These are phyloP conservation scores for Maniola jurtina DNA, from an alignment of 1,140 invertebrate genomes.

Conservation along the genomic window DNA sequence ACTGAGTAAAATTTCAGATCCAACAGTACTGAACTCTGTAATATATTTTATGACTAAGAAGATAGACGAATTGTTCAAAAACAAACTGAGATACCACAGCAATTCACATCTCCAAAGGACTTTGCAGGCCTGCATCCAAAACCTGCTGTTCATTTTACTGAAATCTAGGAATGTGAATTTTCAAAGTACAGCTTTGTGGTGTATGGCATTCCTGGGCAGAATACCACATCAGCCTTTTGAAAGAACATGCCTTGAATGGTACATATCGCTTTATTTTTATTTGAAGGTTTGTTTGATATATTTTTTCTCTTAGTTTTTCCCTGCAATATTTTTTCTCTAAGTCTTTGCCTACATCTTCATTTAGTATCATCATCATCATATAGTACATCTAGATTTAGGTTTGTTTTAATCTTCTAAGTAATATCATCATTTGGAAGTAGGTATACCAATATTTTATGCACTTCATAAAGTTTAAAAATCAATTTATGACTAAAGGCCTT, in stretches of 20 bases:
- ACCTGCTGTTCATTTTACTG: slow-evolving; percentile 48
- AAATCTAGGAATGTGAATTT: slow-evolving; percentile 34
- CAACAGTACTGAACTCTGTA: slow-evolving; percentile 42
- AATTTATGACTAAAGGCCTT: no score
- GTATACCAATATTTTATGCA: no score
- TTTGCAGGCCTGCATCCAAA: slow-evolving; percentile 49
- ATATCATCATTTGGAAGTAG: no score
- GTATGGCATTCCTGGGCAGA: slow-evolving; percentile 49
- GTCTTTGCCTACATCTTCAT: no score
- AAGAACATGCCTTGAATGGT: slow-evolving; percentile 59
- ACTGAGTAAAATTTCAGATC: slow-evolving; percentile 47
- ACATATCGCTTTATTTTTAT: slow-evolving; percentile 51
- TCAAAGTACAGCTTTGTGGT: slow-evolving; percentile 41
- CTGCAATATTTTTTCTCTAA: no score
- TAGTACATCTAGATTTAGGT: no score
- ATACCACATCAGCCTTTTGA: slow-evolving; percentile 62
- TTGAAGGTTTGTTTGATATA: slow-evolving; percentile 45
- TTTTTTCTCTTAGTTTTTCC: slow-evolving; percentile 5
- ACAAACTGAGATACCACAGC: slow-evolving; percentile 62
- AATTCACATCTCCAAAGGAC: slow-evolving; percentile 53
- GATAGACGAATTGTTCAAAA: slow-evolving; percentile 56
- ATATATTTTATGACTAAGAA: slow-evolving; percentile 42
- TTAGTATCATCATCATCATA: no score
- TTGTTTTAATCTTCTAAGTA: no score
- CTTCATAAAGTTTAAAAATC: no score